phyloP scores from a whole-genome alignment of 2,113 vertebrate species.

The Coryphaenoides rupestris region DNA sequence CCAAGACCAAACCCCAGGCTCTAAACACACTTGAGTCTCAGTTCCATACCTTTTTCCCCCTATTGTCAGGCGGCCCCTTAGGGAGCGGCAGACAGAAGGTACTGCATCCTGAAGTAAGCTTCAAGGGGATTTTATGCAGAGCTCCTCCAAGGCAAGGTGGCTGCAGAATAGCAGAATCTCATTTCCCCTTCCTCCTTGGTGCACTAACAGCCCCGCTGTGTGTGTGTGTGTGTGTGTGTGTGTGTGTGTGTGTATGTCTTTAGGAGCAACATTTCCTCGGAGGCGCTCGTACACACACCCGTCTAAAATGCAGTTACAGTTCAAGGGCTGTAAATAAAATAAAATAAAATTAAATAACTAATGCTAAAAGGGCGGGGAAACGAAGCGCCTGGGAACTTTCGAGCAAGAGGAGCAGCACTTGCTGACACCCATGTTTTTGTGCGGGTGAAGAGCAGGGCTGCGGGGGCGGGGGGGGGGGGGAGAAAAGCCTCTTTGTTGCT shows the following conservation, averaged over 20 bases:
- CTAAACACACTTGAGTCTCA: constrained; percentile 42
- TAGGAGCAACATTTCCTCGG: too few relatives aligned
- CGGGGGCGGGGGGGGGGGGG: background rate
- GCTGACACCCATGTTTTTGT: background rate
- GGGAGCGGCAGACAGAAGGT: constrained; percentile 60
- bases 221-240: too few relatives aligned
- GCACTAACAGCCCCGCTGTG: too few relatives aligned
- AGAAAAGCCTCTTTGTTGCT: background rate
- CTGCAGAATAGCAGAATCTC: too few relatives aligned
- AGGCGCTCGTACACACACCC: background rate
- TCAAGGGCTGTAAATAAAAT: background rate
- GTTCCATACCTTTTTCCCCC: constrained; percentile 30
- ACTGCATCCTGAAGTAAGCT: constrained; percentile 51
- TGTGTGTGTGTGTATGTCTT: too few relatives aligned
- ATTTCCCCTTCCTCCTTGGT: too few relatives aligned
- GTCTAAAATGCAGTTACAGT: constrained; percentile 5
- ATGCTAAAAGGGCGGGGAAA: too few relatives aligned
- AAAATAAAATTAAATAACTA: background rate
- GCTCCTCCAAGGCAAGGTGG: constrained; percentile 27
- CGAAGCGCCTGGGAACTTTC: background rate
- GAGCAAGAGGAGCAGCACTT: background rate
- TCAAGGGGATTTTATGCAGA: constrained; percentile 46
- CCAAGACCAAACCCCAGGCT: constrained; percentile 53
- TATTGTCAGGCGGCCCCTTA: constrained; percentile 41
- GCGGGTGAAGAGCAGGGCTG: background rate